Evolutionary conservation across 2,113 vertebrate genomes (phyloP), one percentile per base, ranked within the genome.

Genomic region (Pelobates fuscus): DNA sequence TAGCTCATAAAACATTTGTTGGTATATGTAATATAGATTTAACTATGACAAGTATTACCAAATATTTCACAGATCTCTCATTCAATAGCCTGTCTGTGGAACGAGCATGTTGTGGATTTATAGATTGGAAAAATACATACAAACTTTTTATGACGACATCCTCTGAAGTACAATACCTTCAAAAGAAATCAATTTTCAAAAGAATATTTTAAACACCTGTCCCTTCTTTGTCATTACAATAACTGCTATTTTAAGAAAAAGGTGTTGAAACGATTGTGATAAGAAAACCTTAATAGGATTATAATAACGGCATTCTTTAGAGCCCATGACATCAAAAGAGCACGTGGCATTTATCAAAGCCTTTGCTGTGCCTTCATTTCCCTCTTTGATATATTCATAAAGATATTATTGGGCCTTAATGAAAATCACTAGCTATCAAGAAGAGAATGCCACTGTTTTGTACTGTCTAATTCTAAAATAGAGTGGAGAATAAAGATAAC

Each of bases 161-260:
- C n/a, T n/a, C n/a, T n/a, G n/a, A n/a, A 37, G 5, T 37, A 37
- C 5, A 37, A 37, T 49, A 17, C 15, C 44, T 18, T 49, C 12
- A 49, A 49, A 12, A 49, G 44, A 15, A 49, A 49, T 49, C 3
- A 5, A 37, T 49, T 18, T 49, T 49, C 44, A 57, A 23, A 57
- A 17, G 27, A 20, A 62, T 8, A 24, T 23, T 17, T 73, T 54
- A 37, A 64, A 55, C 49, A 49, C 46, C 41, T 21, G 49, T 57
- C 52, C 55, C 25, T 29, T 58, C 29, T 5, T 44, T 58, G 30
- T 58, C 25, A 30, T 27, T 43, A 29, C 41, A 66, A 74, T 66
- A 11, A 66, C 61, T 66, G 21, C 60, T 64, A 73, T 73, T 54
- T 66, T 66, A 44, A 24, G 30, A 46, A 74, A 57, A 44, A 21